Percentiles rank a stretch among this genome's conserved stretches.
These are phyloP conservation scores for Sebastes itinus DNA, from an alignment of 2,797 vertebrate genomes.

Conservation along the genomic window DNA sequence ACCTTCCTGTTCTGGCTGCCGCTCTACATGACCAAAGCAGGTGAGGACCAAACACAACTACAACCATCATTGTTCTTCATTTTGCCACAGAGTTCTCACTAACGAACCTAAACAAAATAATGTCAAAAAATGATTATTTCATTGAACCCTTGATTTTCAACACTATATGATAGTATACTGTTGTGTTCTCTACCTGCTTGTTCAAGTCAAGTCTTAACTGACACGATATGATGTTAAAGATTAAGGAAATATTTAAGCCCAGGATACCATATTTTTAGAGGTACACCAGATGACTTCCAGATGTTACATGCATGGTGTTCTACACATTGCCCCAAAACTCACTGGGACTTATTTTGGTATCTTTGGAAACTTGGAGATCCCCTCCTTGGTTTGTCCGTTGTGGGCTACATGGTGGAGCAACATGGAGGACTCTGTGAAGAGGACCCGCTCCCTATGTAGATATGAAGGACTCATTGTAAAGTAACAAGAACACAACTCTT, in stretches of 20 bases:
- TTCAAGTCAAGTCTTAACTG: background rate
- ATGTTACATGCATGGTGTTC: background rate
- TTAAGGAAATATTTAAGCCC: background rate
- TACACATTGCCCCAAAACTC: background rate
- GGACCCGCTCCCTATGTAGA: too few species aligned
- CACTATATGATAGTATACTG: background rate
- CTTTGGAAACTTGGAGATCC: background rate
- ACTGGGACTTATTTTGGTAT: background rate
- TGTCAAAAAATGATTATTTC: background rate
- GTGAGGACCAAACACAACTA: slow-evolving; percentile 62
- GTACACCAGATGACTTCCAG: background rate
- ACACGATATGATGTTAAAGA: background rate
- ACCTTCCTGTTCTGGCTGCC: slow-evolving; percentile 96
- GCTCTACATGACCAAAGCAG: slow-evolving; percentile 92
- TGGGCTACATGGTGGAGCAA: too few species aligned
- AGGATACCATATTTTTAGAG: background rate
- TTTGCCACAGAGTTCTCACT: too few species aligned
- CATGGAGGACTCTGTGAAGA: too few species aligned
- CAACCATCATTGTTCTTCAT: background rate
- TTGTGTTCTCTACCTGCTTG: background rate
- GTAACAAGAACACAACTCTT: too few species aligned
- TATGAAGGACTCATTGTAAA: too few species aligned
- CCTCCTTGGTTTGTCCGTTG: too few species aligned
- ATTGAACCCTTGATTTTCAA: background rate
- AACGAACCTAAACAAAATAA: background rate